Base-by-base conservation (phyloP, 2,797 vertebrate genomes). In the Meriones psammophilus region DNA sequence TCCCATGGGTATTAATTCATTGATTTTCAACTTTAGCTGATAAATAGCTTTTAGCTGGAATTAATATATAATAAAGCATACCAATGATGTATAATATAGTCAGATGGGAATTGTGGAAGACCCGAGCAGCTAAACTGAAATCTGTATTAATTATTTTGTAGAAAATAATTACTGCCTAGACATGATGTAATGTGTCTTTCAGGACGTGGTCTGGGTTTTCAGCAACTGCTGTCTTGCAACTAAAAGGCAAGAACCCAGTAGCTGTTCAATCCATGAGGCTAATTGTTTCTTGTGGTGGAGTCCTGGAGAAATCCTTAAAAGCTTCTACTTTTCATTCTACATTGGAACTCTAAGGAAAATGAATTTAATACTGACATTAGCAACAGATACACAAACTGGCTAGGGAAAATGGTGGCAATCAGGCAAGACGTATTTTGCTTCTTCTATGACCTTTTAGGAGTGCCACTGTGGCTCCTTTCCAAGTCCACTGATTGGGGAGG, bases 21-120 rank as follows among this genome's bases (percentile, higher is more conserved):
- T 3, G 8, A 91, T 94, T 85, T 3, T 14, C 20, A 88, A 91
- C 6, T 77, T 81, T 92, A 80, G 17, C 60, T 90, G 24, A 22
- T n/a, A 92, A 94, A 89, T 81, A 56, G 54, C 58, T 73, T 80
- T 88, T 91, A n/a, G 13, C 15, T 92, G 46, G 74, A 89, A 91
- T 91, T 89, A 92, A 91, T 86, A 66, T 3, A 88, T 12, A 80
- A 28, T 76, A 26, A 91, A 89, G 73, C 36, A 1, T 14, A 83
- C 42, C 50, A 56, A 50, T 88, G 9, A 64, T 36, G 46, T 39
- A 66, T 39, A 92, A 64, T 58, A 0, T 17, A 84, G 6, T 79
- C 15, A 64, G 14, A 80, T 64, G 20, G 5, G 83, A 56, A 85
- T 76, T 95, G 17, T 71, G 18, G 20, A 94, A 85, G 12, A 42